Evolutionary conservation across 1,140 invertebrate genomes (phyloP).

Genomic region (Gonatopus flavifemur): DNA sequence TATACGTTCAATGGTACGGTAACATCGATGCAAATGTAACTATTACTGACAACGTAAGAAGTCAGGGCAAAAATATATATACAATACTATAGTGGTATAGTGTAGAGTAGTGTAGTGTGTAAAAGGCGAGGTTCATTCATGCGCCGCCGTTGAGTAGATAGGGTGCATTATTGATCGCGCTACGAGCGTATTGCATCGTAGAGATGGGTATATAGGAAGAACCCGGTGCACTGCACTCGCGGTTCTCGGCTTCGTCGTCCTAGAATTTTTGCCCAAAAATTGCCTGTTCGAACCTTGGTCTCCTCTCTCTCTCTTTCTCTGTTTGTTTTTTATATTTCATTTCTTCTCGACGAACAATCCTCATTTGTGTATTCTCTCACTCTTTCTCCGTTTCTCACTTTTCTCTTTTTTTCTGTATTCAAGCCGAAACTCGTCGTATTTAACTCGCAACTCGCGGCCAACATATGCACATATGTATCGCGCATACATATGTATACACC

Average conservation of each 20-base stretch:
- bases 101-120: constrained; percentile 30
- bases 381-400: not conserved
- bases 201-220: too few relatives aligned
- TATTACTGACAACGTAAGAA: too few relatives aligned
- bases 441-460: too few relatives aligned
- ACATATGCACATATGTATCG: too few relatives aligned
- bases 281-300: too few relatives aligned
- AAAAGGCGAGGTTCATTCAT: constrained; percentile 57
- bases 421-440: too few relatives aligned
- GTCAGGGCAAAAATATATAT: too few relatives aligned
- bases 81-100: not conserved
- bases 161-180: constrained; percentile 53
- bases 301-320: not conserved
- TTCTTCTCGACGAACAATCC: constrained; percentile 10
- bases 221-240: constrained; percentile 32
- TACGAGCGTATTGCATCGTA: constrained; percentile 31
- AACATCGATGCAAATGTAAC: too few relatives aligned
- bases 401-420: not conserved
- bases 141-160: constrained; percentile 49
- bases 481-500: too few relatives aligned
- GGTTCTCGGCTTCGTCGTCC: constrained; percentile 24
- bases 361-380: not conserved
- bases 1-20: too few relatives aligned
- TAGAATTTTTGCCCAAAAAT: constrained; percentile 30
- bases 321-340: constrained; percentile 6